Base-by-base conservation (phyloP, 1,140 invertebrate genomes). In the Cyclargus thomasi region DNA sequence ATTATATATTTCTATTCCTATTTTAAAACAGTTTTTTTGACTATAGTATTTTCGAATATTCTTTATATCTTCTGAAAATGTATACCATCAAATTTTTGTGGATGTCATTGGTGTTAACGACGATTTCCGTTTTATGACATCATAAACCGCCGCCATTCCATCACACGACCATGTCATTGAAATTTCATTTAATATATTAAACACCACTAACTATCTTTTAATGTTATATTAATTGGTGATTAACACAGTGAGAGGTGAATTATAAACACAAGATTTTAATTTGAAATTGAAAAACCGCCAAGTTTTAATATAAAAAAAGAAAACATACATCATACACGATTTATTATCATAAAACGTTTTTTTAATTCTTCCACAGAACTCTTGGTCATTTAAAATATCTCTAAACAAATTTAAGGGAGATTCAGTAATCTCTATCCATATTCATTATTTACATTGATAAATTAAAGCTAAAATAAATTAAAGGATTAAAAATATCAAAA, bases 121-220 rank as follows among this genome's bases (percentile, higher is more conserved):
- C 70, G 70, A 78, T 73, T 77, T 70, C 71, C 80, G 74, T 83
- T 78, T 82, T 80, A 77, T 72, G 77, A 78, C 69, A 73, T 73
- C 72, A 78, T 83, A 83, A 83, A 83, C 73, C 72, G 73, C 70
- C 70, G 70, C 78, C 74, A 76, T 71, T 70, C 70, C 75, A 73
- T 72, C 75, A 77, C 74, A 64, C 64, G 68, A 67, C 76, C 78
- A 82, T 78, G 71, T 69, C 65, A 63, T 65, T 76, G 79, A 78
- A 83, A 85, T 85, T 82, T 77, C 35, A 66, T 59, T 66, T 57
- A 47, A 47, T n/a, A 79, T 80, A 76, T 69, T 70, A 73, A 72
- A 66, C 36, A 67, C 20, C 53, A 71, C 66, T 72, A 64, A 69
- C 68, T 66, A 53, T 68, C 53, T 62, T 62, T 68, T 23, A 63